Evolutionary conservation across 2,797 vertebrate species (phyloP), one percentile per base, ranked within the genome.

Genomic region (Mormyrops attenuatus): DNA sequence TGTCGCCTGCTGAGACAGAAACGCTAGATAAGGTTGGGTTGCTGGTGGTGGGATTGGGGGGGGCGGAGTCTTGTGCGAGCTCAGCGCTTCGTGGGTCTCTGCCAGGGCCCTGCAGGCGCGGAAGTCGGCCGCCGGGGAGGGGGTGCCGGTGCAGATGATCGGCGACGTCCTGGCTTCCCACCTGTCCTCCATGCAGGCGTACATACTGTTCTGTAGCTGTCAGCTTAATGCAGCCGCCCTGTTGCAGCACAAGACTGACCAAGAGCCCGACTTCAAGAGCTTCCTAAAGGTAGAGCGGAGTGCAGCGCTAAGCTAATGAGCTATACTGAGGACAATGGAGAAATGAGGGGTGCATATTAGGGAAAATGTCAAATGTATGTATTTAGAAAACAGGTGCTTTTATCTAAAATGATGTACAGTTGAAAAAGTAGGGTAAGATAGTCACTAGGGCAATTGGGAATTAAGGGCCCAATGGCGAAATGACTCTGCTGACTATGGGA

Each of bases 141-240:
- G 97, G 92, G 97, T 97, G 97, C 97, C 98, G 0, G 97, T 99
- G 93, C 97, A 97, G 93, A 97, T 96, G 96, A 95, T 99, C 0
- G 98, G 98, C 57, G 98, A 99, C 92, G 97, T 99, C 92, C 92
- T 99, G 89, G 96, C 97, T 0, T 94, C 96, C 0, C 97, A 99
- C 94, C 96, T 99, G 26, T 95, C 97, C 13, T 97, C 98, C 95
- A 97, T 99, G 98, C 98, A 98, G 94, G 97, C 98, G 30, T 99
- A 99, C 94, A 97, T 99, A 90, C 96, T 96, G 7, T 99, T 99
- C 96, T 99, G 98, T 92, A 99, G 98, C 94, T 97, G 97, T 90
- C 98, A 99, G 94, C 97, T 99, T 2, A 98, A 98, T 0, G 97
- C 97, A 0, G 98, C 98, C 0, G 57, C 96, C 0, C 90, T 99